Evolutionary conservation across 1,140 invertebrate genomes (phyloP).

Genomic region (Drosophila repleta): DNA sequence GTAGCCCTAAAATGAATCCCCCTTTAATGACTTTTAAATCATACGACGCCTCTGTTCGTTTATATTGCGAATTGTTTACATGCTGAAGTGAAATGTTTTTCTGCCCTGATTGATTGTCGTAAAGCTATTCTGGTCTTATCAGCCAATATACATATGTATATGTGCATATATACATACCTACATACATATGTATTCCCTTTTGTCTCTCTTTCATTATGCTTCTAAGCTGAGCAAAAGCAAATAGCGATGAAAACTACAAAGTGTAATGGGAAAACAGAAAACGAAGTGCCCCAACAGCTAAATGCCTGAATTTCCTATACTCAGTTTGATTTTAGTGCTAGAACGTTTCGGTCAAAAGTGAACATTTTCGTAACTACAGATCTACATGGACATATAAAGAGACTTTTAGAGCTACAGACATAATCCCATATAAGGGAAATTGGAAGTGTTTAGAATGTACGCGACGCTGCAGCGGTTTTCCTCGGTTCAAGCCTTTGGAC

Average conservation of each 20-base stretch:
- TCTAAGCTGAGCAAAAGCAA: constrained; percentile 42
- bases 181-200: constrained; percentile 23
- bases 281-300: constrained; percentile 26
- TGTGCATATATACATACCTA: background rate
- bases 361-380: background rate
- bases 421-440: background rate
- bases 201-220: constrained; percentile 9
- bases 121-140: constrained; percentile 14
- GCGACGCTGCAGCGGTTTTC: constrained; percentile 32
- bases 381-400: constrained; percentile 18
- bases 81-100: constrained; percentile 31
- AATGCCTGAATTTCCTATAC: constrained; percentile 15
- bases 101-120: constrained; percentile 50
- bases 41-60: constrained; percentile 16
- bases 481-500: constrained; percentile 59
- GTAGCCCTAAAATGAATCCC: background rate
- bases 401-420: too few relatives aligned
- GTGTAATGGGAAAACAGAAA: constrained; percentile 42
- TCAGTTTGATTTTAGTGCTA: constrained; percentile 56
- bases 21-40: background rate
- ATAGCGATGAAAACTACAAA: constrained; percentile 48
- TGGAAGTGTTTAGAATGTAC: constrained; percentile 38
- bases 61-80: constrained; percentile 35
- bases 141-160: constrained; percentile 29
- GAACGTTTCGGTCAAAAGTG: constrained; percentile 48